These are phyloP conservation scores for Synanthedon vespiformis DNA, from an alignment of 2,888 invertebrate species.

Conservation along the genomic window DNA sequence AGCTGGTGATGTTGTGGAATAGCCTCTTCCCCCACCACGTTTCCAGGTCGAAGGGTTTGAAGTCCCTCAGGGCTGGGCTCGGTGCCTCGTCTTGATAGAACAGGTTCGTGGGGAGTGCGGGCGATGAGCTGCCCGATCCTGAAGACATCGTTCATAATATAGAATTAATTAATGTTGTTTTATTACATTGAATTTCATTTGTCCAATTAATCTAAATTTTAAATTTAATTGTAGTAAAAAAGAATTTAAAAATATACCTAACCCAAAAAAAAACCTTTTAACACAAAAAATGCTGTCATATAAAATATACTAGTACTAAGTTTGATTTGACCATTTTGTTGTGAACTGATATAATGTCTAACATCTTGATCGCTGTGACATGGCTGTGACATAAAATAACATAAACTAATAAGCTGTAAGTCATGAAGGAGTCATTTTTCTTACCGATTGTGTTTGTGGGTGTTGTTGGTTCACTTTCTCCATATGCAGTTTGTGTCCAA, in stretches of 20 bases:
- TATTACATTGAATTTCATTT: background rate
- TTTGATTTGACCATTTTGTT: too few species aligned
- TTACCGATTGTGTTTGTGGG: slow-evolving; percentile 64
- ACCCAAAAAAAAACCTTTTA: too few species aligned
- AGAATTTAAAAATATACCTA: too few species aligned
- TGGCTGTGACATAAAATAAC: too few species aligned
- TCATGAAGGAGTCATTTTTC: too few species aligned
- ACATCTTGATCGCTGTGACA: too few species aligned
- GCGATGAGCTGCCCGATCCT: slow-evolving; percentile 56
- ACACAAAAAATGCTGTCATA: too few species aligned
- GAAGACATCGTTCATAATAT: slow-evolving; percentile 8
- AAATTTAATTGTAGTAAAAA: background rate
- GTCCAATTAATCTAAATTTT: background rate
- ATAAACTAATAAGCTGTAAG: too few species aligned
- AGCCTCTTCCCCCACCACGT: slow-evolving; percentile 91
- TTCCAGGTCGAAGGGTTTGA: slow-evolving; percentile 91
- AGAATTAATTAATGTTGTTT: background rate
- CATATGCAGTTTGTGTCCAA: slow-evolving; percentile 75
- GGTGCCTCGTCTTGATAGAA: slow-evolving; percentile 82
- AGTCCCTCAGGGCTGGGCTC: slow-evolving; percentile 78
- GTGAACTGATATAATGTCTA: too few species aligned
- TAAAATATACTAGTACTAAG: too few species aligned
- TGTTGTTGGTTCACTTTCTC: slow-evolving; percentile 67
- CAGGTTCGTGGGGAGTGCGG: slow-evolving; percentile 59
- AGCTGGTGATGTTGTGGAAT: slow-evolving; percentile 87